Conservation (phyloP, 1,140 invertebrate species). For the Anagrus nilaparvatae region DNA sequence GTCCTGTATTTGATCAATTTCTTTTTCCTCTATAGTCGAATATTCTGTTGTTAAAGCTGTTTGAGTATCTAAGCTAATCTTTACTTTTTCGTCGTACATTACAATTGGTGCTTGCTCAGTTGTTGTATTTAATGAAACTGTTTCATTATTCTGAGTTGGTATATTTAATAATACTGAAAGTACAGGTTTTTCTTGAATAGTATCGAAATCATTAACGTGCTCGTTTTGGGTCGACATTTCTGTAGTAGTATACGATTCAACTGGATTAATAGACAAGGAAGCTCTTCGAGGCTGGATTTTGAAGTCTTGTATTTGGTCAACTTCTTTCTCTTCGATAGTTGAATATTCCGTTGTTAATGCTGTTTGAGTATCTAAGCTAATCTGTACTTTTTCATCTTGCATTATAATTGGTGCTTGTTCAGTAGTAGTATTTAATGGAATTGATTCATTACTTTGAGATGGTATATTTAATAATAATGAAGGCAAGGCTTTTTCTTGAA, state of each 20-base stretch:
- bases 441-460: constrained; percentile 42
- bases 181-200: constrained; percentile 22
- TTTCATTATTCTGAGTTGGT: constrained; percentile 42
- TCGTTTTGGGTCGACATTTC: too few relatives aligned
- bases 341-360: constrained; percentile 43
- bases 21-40: constrained; percentile 45
- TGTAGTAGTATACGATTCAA: constrained; percentile 49
- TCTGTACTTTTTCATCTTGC: constrained; percentile 40
- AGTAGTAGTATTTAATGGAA: constrained; percentile 39
- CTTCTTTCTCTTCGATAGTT: constrained; percentile 47
- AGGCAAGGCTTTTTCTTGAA: constrained; percentile 21
- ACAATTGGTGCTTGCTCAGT: constrained; percentile 43
- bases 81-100: constrained; percentile 40
- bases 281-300: constrained; percentile 37
- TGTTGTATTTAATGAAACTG: constrained; percentile 40
- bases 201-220: constrained; percentile 39
- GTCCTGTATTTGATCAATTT: constrained; percentile 36
- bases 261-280: constrained; percentile 43
- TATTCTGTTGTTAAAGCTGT: constrained; percentile 43
- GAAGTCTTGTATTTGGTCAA: constrained; percentile 30
- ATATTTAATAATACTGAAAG: constrained; percentile 29
- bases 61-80: constrained; percentile 43
- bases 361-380: constrained; percentile 45
- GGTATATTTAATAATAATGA: constrained; percentile 32
- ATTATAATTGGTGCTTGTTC: constrained; percentile 42